phyloP scores from a whole-genome alignment of 2,113 vertebrate species.

The Oriolus oriolus region DNA sequence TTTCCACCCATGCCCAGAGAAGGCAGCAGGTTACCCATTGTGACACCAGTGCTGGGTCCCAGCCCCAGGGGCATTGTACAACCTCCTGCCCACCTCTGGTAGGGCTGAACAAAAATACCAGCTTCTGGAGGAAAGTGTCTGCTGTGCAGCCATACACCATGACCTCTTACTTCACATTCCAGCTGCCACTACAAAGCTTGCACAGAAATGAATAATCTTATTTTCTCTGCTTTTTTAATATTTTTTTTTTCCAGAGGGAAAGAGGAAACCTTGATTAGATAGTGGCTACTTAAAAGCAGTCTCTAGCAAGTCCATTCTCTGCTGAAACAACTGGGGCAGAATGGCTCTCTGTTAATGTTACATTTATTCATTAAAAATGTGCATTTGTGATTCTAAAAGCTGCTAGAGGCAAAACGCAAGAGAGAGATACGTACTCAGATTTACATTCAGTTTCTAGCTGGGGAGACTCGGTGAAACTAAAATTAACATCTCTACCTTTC shows the following conservation, averaged over 20 bases:
- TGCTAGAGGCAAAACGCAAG: slow-evolving; percentile 59
- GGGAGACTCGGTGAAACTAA: slow-evolving; percentile 19
- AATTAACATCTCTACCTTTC: slow-evolving; percentile 37
- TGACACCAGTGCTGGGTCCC: not conserved
- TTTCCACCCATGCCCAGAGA: not conserved
- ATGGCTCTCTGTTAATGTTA: slow-evolving; percentile 52
- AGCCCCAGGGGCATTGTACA: not conserved
- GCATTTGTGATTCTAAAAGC: slow-evolving; percentile 64
- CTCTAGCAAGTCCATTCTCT: slow-evolving; percentile 10
- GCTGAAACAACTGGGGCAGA: slow-evolving; percentile 63
- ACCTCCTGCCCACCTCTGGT: not conserved
- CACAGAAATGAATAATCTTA: not conserved
- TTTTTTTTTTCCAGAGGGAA: not conserved
- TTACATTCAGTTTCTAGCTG: slow-evolving; percentile 8
- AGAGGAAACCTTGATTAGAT: not conserved
- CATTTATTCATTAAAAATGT: slow-evolving; percentile 69
- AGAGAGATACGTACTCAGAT: slow-evolving; percentile 4
- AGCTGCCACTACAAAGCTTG: not conserved
- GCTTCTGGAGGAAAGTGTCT: not conserved
- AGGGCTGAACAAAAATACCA: not conserved
- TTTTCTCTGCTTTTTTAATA: not conserved
- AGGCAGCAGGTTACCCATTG: not conserved
- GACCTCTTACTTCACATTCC: not conserved
- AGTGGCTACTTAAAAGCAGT: slow-evolving; percentile 37
- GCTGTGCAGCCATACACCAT: not conserved